Evolutionary conservation across 64 coral and sea anemone genomes (phyloP).

Genomic region (Acropora yongei): DNA sequence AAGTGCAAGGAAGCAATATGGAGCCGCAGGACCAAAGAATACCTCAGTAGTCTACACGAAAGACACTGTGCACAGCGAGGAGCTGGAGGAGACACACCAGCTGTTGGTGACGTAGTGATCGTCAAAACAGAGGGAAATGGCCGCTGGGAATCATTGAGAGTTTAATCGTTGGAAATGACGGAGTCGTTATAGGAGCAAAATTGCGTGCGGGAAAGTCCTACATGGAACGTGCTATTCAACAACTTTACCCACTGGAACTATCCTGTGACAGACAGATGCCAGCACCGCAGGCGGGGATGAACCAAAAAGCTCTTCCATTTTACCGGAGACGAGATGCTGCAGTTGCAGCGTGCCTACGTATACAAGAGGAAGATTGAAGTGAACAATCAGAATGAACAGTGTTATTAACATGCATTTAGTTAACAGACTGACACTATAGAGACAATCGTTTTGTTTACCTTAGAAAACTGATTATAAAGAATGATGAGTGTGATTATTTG

Average conservation of each 20-base stretch:
- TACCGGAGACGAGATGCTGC: not conserved
- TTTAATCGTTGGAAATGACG: conserved; percentile 25
- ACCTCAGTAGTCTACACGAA: not conserved
- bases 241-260: too few species aligned
- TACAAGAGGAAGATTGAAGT: conserved; percentile 15
- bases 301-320: not conserved
- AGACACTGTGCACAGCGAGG: not conserved
- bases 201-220: conserved; percentile 38
- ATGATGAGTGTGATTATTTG: too few species aligned
- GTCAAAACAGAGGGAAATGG: conserved; percentile 53
- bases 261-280: not conserved
- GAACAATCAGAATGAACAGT: not conserved
- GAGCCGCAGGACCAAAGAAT: not conserved
- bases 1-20: not conserved
- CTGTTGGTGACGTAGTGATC: conserved; percentile 56
- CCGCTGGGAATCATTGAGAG: conserved; percentile 51
- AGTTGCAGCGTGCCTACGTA: conserved; percentile 4
- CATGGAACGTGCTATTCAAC: not conserved
- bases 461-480: too few species aligned
- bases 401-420: too few species aligned
- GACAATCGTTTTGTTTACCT: too few species aligned
- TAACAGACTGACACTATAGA: too few species aligned
- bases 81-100: not conserved
- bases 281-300: not conserved
- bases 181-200: not conserved